phyloP scores from a whole-genome alignment of 1,140 invertebrate species.

The Rhizoglyphus robini region DNA sequence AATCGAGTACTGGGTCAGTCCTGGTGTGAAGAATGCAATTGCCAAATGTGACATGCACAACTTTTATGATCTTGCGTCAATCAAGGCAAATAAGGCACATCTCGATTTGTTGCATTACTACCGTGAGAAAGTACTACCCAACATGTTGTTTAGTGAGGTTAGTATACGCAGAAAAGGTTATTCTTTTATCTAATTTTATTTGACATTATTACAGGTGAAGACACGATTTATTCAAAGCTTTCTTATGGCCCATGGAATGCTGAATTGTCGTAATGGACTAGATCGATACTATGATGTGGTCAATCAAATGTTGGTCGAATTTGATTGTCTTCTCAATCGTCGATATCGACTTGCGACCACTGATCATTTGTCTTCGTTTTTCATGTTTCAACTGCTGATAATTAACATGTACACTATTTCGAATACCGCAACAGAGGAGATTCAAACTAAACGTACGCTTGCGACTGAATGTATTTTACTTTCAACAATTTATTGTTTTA shows the following conservation, averaged over 20 bases:
- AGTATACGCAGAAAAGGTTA: too few relatives aligned
- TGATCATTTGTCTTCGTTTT: conserved; percentile 24
- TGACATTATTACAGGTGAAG: too few relatives aligned
- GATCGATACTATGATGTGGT: conserved; percentile 67
- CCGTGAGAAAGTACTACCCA: background rate
- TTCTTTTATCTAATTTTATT: too few relatives aligned
- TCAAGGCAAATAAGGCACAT: background rate
- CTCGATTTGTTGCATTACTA: background rate
- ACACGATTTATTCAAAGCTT: background rate
- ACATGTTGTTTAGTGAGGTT: background rate
- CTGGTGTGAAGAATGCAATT: background rate
- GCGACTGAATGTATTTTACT: background rate
- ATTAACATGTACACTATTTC: conserved; percentile 90
- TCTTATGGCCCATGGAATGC: background rate
- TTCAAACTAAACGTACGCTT: background rate
- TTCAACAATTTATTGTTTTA: background rate
- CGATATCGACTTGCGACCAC: background rate
- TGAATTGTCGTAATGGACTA: conserved; percentile 38
- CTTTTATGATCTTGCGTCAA: conserved; percentile 3
- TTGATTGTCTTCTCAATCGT: conserved; percentile 57
- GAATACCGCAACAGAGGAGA: conserved; percentile 41
- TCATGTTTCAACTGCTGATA: conserved; percentile 74
- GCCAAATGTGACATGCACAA: conserved; percentile 13
- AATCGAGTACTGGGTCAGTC: conserved; percentile 7
- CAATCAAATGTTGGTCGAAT: conserved; percentile 63